phyloP scores from a whole-genome alignment of 1,140 invertebrate genomes.

The Calephelis nemesis region DNA sequence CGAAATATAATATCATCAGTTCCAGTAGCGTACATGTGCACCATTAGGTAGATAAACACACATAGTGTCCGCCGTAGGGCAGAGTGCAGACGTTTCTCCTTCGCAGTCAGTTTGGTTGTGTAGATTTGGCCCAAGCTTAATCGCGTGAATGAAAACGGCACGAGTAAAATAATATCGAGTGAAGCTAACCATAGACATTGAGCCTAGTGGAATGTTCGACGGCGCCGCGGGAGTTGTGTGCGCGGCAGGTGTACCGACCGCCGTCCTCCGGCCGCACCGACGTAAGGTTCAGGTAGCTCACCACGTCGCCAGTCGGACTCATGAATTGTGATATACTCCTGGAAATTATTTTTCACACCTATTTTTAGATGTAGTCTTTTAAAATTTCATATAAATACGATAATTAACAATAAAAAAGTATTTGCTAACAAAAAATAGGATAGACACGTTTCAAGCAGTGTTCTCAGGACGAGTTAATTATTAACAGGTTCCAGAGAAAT shows the following conservation, averaged over 20 bases:
- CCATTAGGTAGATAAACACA: no score
- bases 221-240: constrained; percentile 86
- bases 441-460: no score
- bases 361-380: not conserved
- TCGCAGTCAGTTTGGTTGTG: no score
- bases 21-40: no score
- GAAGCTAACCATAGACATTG: constrained; percentile 90
- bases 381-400: not conserved
- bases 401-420: not conserved
- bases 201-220: constrained; percentile 87
- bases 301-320: constrained; percentile 88
- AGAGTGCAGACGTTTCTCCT: no score
- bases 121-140: no score
- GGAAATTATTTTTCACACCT: constrained; percentile 3
- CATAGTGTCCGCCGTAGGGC: no score
- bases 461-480: no score
- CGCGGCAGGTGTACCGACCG: constrained; percentile 89
- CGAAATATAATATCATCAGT: no score
- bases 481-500: no score
- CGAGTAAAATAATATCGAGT: not conserved
- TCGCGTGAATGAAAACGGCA: no score
- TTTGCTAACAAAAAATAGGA: no score
- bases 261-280: constrained; percentile 89
- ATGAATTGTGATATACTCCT: constrained; percentile 83
- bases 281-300: constrained; percentile 93